phyloP scores from a whole-genome alignment of 1,140 invertebrate genomes.

The Listronotus oregonensis region DNA sequence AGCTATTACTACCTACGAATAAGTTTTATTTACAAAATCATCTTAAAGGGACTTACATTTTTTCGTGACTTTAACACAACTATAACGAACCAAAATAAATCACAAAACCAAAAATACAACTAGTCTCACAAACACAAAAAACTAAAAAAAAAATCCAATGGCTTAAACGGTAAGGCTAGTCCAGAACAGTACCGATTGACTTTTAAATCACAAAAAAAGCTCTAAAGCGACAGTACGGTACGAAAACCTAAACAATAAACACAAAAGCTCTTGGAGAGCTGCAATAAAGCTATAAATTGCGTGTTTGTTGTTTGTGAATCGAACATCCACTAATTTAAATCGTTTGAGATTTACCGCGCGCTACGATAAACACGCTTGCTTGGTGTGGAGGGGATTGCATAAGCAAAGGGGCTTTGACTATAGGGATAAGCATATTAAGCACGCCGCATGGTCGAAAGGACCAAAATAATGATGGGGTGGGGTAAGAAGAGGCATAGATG shows the following conservation, averaged over 20 bases:
- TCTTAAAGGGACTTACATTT: too few species aligned
- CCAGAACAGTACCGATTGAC: not conserved
- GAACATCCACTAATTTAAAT: slow-evolving; percentile 48
- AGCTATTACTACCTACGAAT: too few species aligned
- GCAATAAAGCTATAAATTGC: slow-evolving; percentile 34
- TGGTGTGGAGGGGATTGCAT: slow-evolving; percentile 38
- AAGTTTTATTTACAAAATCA: too few species aligned
- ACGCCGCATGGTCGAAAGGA: slow-evolving; percentile 22
- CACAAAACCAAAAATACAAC: too few species aligned
- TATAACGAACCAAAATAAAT: too few species aligned
- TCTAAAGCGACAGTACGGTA: slow-evolving; percentile 12
- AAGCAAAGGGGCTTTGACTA: slow-evolving; percentile 44
- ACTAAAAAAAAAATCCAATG: too few species aligned
- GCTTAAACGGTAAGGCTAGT: too few species aligned
- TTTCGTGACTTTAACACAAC: too few species aligned
- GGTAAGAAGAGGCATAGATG: slow-evolving; percentile 2
- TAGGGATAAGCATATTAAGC: slow-evolving; percentile 33
- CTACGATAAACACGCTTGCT: slow-evolving; percentile 32
- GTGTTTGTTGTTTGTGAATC: slow-evolving; percentile 45
- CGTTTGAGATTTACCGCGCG: slow-evolving; percentile 45
- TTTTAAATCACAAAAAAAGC: not conserved
- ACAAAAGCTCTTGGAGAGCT: slow-evolving; percentile 10
- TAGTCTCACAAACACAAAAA: too few species aligned
- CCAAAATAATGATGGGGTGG: slow-evolving; percentile 14
- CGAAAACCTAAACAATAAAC: slow-evolving; percentile 6